Base-by-base conservation (phyloP, 1,140 invertebrate genomes). In the Drosophila seguyi region DNA sequence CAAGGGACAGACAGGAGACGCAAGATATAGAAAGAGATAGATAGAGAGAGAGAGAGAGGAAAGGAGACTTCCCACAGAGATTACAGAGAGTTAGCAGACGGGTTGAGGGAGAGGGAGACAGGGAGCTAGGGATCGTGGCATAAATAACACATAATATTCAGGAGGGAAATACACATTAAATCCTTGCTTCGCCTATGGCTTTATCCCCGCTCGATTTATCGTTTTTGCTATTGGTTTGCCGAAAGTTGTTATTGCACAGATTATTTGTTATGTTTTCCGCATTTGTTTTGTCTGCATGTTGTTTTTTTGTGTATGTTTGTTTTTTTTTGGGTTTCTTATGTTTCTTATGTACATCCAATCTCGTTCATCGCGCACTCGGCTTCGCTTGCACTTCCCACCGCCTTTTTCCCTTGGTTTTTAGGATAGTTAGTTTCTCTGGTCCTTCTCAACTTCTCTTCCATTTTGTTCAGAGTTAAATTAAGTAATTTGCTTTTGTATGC, bases 181-280 rank as follows among this genome's bases (percentile, higher is more conserved):
- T 55, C 52, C 52, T 25, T 38, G 34, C 52, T 25, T 38, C 20
- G 20, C 52, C 52, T 29, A 18, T 55, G 52, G 34, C 34, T 38
- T 38, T 55, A 25, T 55, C 34, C 52, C 52, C 52, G 52, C 34
- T 55, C 52, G 25, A 22, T 59, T 31, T 29, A 36, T 50, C 25
- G 25, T 11, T 22, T 48, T 55, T 25, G 22, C 10, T 61, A 41
- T 55, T 67, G 73, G 74, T 77, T 77, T 77, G 74, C 74, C 74
- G 74, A 77, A 57, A 59, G 18, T 56, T 68, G 31, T 58, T 68
- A 42, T 41, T 74, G 44, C 45, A 71, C 39, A 57, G 31, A 68
- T 72, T 72, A n/a, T 56, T 38, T 69, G 38, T 50, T 38, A 36
- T 34, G 11, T 42, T 44, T 29, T n/a, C 10, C n/a, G 42, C n/a